These are phyloP conservation scores for Tarsius wallacei DNA, from an alignment of 2,797 vertebrate genomes.

Conservation along the genomic window DNA sequence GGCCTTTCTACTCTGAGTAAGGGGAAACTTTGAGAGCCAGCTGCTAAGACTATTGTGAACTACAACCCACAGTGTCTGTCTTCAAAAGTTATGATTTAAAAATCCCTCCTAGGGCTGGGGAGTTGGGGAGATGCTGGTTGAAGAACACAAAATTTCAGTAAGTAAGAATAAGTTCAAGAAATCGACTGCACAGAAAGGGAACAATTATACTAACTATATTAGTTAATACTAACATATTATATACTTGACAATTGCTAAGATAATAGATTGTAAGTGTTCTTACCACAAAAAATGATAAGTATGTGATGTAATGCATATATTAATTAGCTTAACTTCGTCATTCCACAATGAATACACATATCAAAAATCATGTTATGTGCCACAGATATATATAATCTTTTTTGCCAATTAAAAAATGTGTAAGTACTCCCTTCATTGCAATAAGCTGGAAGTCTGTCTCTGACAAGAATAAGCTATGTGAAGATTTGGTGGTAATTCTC, in stretches of 20 bases:
- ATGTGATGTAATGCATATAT: neutral
- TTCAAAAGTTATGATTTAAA: slow-evolving; percentile 59
- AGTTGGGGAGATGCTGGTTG: neutral
- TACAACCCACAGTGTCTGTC: slow-evolving; percentile 41
- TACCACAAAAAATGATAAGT: neutral
- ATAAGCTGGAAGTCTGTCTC: slow-evolving; percentile 42
- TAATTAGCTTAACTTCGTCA: slow-evolving; percentile 13
- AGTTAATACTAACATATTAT: neutral
- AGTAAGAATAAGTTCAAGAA: slow-evolving; percentile 40
- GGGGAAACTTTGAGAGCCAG: slow-evolving; percentile 57
- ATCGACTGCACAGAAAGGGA: neutral
- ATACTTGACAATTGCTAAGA: neutral
- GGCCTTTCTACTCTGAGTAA: slow-evolving; percentile 74
- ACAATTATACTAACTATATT: neutral
- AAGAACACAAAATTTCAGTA: slow-evolving; percentile 38
- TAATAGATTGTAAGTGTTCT: slow-evolving; percentile 8
- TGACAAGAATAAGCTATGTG: slow-evolving; percentile 53
- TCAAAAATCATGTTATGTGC: neutral
- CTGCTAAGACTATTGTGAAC: slow-evolving; percentile 55
- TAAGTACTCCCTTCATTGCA: slow-evolving; percentile 41
- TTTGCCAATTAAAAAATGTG: neutral
- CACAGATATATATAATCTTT: neutral
- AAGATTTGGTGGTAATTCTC: slow-evolving; percentile 55
- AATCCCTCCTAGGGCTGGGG: neutral
- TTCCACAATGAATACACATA: slow-evolving; percentile 18